These are phyloP conservation scores for Coenobita brevimanus DNA, from an alignment of 1,140 invertebrate species.

Conservation along the genomic window DNA sequence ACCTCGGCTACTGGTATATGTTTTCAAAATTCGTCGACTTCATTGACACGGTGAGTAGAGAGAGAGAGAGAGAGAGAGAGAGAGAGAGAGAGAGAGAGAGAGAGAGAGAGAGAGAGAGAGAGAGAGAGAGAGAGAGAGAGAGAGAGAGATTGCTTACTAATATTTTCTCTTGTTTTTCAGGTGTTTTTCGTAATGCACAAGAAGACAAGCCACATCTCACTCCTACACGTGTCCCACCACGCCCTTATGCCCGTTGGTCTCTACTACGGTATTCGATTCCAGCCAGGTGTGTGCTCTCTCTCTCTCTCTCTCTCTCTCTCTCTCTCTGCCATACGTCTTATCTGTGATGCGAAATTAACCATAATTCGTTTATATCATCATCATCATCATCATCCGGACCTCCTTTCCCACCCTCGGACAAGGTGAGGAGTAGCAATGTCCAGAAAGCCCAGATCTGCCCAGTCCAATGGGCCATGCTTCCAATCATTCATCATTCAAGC, in stretches of 20 bases:
- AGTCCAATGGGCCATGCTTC: too few relatives aligned
- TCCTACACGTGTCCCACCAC: conserved; percentile 93
- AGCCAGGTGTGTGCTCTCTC: too few relatives aligned
- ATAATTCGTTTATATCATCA: too few relatives aligned
- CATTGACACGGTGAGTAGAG: conserved; percentile 81
- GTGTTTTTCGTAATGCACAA: conserved; percentile 92
- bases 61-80: background rate
- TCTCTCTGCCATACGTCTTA: too few relatives aligned
- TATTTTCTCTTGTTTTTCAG: background rate
- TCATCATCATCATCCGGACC: too few relatives aligned
- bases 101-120: conserved; percentile 11
- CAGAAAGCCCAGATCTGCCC: too few relatives aligned
- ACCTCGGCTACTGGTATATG: conserved; percentile 84
- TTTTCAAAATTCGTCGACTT: conserved; percentile 95
- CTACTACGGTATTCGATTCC: conserved; percentile 70
- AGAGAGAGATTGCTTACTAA: background rate
- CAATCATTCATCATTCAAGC: too few relatives aligned
- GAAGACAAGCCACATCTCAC: conserved; percentile 89
- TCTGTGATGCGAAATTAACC: too few relatives aligned
- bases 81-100: background rate
- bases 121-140: conserved; percentile 15
- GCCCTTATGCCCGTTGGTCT: conserved; percentile 81
- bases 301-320: too few relatives aligned
- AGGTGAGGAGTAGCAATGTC: too few relatives aligned
- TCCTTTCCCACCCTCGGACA: too few relatives aligned